Base-by-base conservation (phyloP, 2,113 vertebrate genomes). In the Tetraodon nigroviridis region DNA sequence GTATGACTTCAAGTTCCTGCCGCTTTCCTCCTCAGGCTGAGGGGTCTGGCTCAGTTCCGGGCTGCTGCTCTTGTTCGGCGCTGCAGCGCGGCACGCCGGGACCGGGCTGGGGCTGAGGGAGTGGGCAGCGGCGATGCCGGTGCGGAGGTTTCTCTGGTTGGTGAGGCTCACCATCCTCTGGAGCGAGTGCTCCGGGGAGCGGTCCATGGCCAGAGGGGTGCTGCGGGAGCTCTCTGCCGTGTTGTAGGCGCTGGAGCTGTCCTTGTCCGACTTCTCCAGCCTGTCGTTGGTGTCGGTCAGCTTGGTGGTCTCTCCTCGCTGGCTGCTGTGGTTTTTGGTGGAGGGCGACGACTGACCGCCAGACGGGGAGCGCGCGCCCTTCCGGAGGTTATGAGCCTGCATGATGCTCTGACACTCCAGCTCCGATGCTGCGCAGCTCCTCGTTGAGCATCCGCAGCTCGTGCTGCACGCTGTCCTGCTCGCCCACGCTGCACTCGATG, bases 331-430 rank as follows among this genome's bases (percentile, higher is more conserved):
- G 0, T 86, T 92, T 1, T 86, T 92, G 73, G 92, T 65, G 41
- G 89, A 68, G 40, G 71, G 69, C 6, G 49, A 56, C 29, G 54
- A 71, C 55, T 6, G 58, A 63, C 72, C 86, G 10, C 17, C 51
- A 24, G 92, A 83, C 40, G 86, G 90, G 0, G 91, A 91, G n/a
- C 92, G 89, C 61, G 89, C 91, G 53, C 87, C 88, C 69, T 92
- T 93, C 51, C 92, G 90, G 21, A 93, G 92, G 68, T 86, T 89
- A 70, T 99, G 95, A 40, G 94, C 94, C 75, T 95, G 92, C 94
- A 98, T 98, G 86, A 99, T 98, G 67, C 90, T 98, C 83, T 98
- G 95, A 86, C 96, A 99, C 69, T 98, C 95, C 0, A 96, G 90
- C 78, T 99, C 94, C 94, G 71, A 97, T 98, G 75, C 89, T 99